Conservation (phyloP, 2,888 invertebrate genomes). For the Aleiodes leptofemur region DNA sequence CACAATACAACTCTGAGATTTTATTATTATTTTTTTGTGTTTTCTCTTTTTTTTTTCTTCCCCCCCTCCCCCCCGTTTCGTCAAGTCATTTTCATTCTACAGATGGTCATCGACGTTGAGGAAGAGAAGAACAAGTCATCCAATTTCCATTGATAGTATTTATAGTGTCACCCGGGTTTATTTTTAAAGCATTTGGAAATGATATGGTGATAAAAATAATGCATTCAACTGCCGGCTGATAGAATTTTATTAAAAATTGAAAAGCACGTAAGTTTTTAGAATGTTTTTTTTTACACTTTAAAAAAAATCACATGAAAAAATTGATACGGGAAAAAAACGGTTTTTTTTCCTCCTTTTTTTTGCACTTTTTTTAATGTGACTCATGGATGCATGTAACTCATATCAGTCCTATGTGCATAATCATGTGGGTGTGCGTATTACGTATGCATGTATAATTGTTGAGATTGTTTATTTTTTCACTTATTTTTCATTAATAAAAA, state of each 20-base stretch:
- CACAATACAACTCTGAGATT: neutral
- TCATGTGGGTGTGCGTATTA: constrained; percentile 39
- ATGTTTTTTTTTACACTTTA: neutral
- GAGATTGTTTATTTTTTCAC: constrained; percentile 40
- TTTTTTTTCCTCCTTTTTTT: constrained; percentile 42
- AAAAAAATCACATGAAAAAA: neutral
- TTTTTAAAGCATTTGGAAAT: constrained; percentile 50
- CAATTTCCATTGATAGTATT: constrained; percentile 71
- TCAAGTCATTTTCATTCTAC: constrained; percentile 59
- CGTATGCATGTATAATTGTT: constrained; percentile 22
- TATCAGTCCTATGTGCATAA: constrained; percentile 37
- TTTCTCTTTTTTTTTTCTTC: neutral
- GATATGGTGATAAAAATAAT: constrained; percentile 53
- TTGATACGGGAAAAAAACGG: constrained; percentile 2
- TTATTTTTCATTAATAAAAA: constrained; percentile 4
- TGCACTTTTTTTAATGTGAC: constrained; percentile 51
- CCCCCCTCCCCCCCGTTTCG: neutral
- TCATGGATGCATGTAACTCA: constrained; percentile 54
- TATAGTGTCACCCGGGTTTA: constrained; percentile 65
- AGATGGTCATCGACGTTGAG: constrained; percentile 64
- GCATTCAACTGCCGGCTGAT: constrained; percentile 58
- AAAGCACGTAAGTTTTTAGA: constrained; percentile 13
- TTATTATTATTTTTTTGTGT: constrained; percentile 22
- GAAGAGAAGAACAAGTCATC: constrained; percentile 58
- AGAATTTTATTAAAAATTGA: constrained; percentile 41